A percentile compares a stretch with the other conserved stretches of the same genome.
These are phyloP conservation scores for Oreortyx pictus DNA, from an alignment of 2,797 vertebrate species.

Conservation along the genomic window DNA sequence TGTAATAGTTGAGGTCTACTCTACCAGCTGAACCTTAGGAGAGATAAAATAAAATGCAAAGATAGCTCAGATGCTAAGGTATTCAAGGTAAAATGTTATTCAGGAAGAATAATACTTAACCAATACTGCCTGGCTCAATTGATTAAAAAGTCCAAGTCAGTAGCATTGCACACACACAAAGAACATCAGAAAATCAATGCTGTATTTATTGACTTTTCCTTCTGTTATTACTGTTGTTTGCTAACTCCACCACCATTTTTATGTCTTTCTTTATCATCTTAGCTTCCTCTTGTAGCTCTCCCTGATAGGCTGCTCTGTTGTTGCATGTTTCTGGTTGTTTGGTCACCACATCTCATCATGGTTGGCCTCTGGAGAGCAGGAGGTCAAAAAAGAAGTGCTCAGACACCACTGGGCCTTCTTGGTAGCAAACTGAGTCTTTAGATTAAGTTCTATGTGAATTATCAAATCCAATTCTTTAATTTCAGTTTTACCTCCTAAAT, in stretches of 20 bases:
- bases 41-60: neutral
- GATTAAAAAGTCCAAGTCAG: neutral
- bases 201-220: neutral
- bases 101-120: conserved; percentile 16
- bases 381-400: neutral
- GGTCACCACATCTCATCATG: neutral
- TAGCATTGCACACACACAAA: neutral
- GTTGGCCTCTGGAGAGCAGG: neutral
- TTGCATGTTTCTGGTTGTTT: neutral
- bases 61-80: neutral
- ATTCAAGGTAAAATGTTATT: neutral
- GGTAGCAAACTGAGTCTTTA: neutral
- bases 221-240: neutral
- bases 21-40: neutral
- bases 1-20: neutral
- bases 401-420: neutral
- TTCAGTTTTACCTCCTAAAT: neutral
- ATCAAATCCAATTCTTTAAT: neutral
- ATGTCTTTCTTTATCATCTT: neutral
- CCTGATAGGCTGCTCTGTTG: neutral
- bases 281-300: neutral
- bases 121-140: neutral
- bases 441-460: neutral
- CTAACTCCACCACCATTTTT: neutral
- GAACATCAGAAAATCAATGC: neutral